Evolutionary conservation across 2,113 vertebrate genomes (phyloP), one percentile per base, ranked within the genome.

Genomic region (Pachyramphus minor): DNA sequence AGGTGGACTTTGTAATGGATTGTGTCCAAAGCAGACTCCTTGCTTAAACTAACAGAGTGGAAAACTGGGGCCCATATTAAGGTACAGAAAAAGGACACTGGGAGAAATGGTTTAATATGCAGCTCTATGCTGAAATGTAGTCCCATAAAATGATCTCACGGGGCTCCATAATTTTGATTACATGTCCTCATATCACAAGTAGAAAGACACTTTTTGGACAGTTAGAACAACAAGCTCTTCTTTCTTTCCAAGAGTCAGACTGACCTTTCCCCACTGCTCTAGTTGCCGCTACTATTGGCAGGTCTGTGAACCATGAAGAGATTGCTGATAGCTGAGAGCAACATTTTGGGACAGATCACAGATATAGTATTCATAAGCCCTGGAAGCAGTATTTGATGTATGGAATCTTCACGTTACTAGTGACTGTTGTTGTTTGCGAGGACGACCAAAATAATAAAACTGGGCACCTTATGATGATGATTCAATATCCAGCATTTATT

Each of bases 11-110:
- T 79, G 7, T 81, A 72, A 82, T 95, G 87, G 84, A 88, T 78
- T 89, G 31, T 84, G 67, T 95, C 96, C 91, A 96, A 96, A 89
- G 64, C 62, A 94, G 95, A 85, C 78, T 93, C 58, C 53, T 95
- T 94, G 50, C 69, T 88, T 80, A 81, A 95, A 74, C 93, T 81
- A 87, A 59, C 81, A 62, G 89, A 85, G 66, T 69, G 87, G 86
- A 96, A 97, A 95, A 89, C 52, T 56, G 76, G 47, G 47, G 56
- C 62, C 73, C 41, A 41, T 83, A 30, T 84, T 94, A 79, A 90
- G 58, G 71, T 86, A 71, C 86, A 75, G 88, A 86, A 91, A 95
- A 88, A 87, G 47, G 52, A 79, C 37, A 87, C 77, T 96, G 94
- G 83, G 87, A 97, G 64, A 91, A 94, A 94, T 59, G 5, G 64